phyloP scores from a whole-genome alignment of 2,888 invertebrate species.

The Hemaris fuciformis region DNA sequence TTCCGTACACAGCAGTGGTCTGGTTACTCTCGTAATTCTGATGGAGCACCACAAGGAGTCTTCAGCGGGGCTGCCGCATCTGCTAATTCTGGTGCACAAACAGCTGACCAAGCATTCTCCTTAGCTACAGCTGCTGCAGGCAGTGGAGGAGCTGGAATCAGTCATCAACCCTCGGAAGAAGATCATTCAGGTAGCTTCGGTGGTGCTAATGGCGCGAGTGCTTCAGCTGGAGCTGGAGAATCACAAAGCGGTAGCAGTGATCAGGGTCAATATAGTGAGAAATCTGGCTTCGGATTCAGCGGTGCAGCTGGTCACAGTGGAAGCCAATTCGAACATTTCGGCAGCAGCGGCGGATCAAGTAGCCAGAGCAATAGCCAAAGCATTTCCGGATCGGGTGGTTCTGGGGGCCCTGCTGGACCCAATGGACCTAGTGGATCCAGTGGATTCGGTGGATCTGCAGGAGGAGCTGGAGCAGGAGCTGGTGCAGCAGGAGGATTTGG shows the following conservation, averaged over 20 bases:
- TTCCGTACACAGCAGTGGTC: slow-evolving; percentile 38
- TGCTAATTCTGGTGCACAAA: slow-evolving; percentile 23
- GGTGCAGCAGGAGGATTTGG: neutral
- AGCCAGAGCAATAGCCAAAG: slow-evolving; percentile 6
- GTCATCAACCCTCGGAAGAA: slow-evolving; percentile 12
- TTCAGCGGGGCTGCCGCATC: slow-evolving; percentile 40
- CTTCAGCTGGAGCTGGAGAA: slow-evolving; percentile 9
- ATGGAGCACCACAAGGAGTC: slow-evolving; percentile 30
- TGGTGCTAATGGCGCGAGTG: neutral
- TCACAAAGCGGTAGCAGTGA: slow-evolving; percentile 21
- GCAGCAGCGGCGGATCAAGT: slow-evolving; percentile 23
- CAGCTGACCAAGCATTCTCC: slow-evolving; percentile 33
- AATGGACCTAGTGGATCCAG: neutral
- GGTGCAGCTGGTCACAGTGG: slow-evolving; percentile 1
- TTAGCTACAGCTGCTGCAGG: slow-evolving; percentile 31
- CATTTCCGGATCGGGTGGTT: neutral
- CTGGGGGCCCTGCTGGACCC: neutral
- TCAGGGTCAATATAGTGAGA: slow-evolving; percentile 33
- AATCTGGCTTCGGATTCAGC: neutral
- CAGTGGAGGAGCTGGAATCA: slow-evolving; percentile 9
- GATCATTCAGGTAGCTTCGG: neutral
- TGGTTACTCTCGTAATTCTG: slow-evolving; percentile 27
- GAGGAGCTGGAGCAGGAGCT: neutral
- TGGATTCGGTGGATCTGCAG: neutral
- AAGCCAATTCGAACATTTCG: neutral